phyloP scores from a whole-genome alignment of 2,113 vertebrate species.

The Papio anubis region DNA sequence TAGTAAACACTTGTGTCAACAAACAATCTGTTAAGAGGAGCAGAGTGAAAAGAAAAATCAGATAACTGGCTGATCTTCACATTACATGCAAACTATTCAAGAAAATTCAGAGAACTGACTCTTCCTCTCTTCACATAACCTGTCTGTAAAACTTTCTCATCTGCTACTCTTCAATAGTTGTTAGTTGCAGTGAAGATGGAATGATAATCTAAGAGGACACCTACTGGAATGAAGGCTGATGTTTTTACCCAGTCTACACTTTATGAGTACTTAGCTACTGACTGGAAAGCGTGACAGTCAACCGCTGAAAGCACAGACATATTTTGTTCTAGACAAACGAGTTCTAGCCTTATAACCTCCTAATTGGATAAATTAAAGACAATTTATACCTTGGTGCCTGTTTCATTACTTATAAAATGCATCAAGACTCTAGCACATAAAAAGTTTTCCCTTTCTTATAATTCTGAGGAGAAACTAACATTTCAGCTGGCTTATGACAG shows the following conservation, averaged over 20 bases:
- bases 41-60: slow-evolving; percentile 18
- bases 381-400: background rate
- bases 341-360: background rate
- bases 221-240: background rate
- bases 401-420: background rate
- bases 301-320: background rate
- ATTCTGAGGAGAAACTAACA: background rate
- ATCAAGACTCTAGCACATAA: background rate
- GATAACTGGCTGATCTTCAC: slow-evolving; percentile 15
- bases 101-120: background rate
- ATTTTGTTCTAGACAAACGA: background rate
- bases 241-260: background rate
- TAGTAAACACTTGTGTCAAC: slow-evolving; percentile 93
- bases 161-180: background rate
- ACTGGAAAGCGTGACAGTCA: accelerated
- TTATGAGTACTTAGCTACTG: background rate
- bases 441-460: background rate
- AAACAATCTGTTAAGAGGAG: slow-evolving; percentile 88
- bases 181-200: background rate
- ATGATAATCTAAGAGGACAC: background rate
- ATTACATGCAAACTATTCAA: slow-evolving; percentile 17
- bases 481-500: background rate
- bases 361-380: background rate
- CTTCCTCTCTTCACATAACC: background rate
- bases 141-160: background rate